These are phyloP conservation scores for Gyrodactylus salaris DNA, from an alignment of 1,140 invertebrate species.

Conservation along the genomic window DNA sequence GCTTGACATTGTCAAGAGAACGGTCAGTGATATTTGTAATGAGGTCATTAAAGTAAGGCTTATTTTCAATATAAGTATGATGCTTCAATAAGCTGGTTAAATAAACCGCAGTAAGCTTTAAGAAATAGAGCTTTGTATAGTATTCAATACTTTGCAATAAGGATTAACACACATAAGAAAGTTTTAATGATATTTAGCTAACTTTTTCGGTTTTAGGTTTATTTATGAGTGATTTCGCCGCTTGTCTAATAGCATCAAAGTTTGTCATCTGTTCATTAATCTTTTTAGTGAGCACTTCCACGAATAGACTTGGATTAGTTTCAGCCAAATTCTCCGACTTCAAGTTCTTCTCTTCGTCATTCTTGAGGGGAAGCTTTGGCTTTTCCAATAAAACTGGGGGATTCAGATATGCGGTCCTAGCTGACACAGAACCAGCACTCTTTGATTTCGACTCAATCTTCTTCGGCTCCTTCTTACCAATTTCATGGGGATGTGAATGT, in stretches of 20 bases:
- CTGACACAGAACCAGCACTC: neutral
- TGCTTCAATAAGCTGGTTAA: too few relatives aligned
- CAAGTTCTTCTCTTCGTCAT: neutral
- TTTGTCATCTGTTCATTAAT: neutral
- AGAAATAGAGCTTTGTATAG: too few relatives aligned
- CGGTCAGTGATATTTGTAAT: too few relatives aligned
- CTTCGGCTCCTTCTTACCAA: neutral
- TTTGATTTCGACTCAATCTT: neutral
- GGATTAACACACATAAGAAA: too few relatives aligned
- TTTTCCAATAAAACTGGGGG: neutral
- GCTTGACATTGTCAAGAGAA: too few relatives aligned
- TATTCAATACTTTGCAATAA: too few relatives aligned
- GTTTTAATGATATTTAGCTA: too few relatives aligned
- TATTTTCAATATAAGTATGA: too few relatives aligned
- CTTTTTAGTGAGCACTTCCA: neutral
- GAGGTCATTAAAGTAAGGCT: too few relatives aligned
- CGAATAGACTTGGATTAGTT: neutral
- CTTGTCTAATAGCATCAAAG: neutral
- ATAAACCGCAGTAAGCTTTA: too few relatives aligned
- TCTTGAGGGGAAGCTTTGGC: neutral
- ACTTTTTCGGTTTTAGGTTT: too few relatives aligned
- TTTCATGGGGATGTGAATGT: neutral
- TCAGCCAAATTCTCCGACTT: neutral
- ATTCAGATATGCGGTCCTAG: neutral
- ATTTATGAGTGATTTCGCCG: neutral